Base-by-base conservation (phyloP, 2,888 invertebrate species). In the Griposia aprilina region DNA sequence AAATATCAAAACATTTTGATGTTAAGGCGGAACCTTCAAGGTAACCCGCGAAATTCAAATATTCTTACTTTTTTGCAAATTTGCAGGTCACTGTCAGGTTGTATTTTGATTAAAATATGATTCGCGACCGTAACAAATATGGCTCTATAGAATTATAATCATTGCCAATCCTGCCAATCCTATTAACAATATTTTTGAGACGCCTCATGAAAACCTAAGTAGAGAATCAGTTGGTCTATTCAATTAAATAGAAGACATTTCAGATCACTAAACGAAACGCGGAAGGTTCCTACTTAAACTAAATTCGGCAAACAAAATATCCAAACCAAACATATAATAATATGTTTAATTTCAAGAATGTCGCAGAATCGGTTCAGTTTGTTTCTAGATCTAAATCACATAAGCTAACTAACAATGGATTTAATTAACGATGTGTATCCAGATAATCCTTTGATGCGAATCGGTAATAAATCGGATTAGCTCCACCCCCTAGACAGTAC, bases 381-480 rank as follows among this genome's bases (percentile, higher is more conserved):
- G 26, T 78, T 78, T 26, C 26, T 26, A n/a, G n/a, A 48, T 41
- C 20, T 45, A 36, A 67, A 78, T 52, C 26, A 55, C 48, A 63
- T 41, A 36, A 48, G 7, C 30, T 52, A 17, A 62, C 63, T 50
- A 73, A 80, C 78, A 79, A 73, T 80, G 63, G 73, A 65, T 41
- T 63, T 30, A 73, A 73, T 80, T 80, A 72, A 73, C 81, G 57
- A 57, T 73, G 57, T 30, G n/a, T 57, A 65, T 79, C 80, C 15
- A 50, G 57, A 45, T 81, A 45, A 59, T 65, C 81, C 63, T 20
- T 45, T 79, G 63, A 73, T 45, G 78, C 81, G 81, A n/a, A 59
- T 65, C 81, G 30, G n/a, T 80, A 57, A 65, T 52, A 80, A 79
- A 79, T 73, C 2, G 30, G 73, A 80, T 80, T 73, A 80, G 20